Percentiles rank a stretch among this genome's conserved stretches.
These are phyloP conservation scores for Mixornis gularis DNA, from an alignment of 2,113 vertebrate genomes.

Conservation along the genomic window DNA sequence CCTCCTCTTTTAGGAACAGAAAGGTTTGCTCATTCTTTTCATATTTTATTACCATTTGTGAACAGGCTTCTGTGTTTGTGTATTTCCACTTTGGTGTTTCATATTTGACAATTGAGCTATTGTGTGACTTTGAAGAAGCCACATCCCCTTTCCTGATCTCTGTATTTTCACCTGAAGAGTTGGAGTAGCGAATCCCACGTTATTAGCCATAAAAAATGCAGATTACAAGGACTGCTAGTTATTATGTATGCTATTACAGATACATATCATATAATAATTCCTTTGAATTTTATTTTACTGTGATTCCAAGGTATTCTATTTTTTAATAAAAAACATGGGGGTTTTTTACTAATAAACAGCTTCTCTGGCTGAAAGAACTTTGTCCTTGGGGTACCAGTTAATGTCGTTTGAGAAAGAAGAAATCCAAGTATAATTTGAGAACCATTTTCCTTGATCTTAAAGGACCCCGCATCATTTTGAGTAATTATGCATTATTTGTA, in stretches of 20 bases:
- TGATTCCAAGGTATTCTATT: not conserved
- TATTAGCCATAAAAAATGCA: not conserved
- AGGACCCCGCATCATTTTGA: not conserved
- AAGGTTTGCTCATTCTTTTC: slow-evolving; percentile 8
- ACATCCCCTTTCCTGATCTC: slow-evolving; percentile 29
- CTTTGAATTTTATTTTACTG: not conserved
- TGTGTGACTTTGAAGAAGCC: slow-evolving; percentile 23
- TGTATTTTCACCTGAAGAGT: not conserved
- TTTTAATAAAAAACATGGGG: not conserved
- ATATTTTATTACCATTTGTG: not conserved
- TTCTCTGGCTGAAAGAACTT: not conserved
- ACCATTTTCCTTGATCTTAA: slow-evolving; percentile 8
- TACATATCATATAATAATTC: not conserved
- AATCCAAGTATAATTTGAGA: slow-evolving; percentile 17
- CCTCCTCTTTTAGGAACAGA: not conserved
- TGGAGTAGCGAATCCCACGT: fast-evolving
- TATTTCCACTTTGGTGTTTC: not conserved
- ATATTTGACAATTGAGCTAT: slow-evolving; percentile 25
- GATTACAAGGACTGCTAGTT: not conserved
- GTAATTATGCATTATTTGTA: slow-evolving; percentile 24
- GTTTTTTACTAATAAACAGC: not conserved
- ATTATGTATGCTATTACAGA: not conserved
- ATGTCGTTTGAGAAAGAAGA: not conserved
- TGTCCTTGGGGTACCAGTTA: not conserved
- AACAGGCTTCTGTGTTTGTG: not conserved